Conservation (phyloP, 2,113 vertebrate genomes). For the Oryzias woworae region DNA sequence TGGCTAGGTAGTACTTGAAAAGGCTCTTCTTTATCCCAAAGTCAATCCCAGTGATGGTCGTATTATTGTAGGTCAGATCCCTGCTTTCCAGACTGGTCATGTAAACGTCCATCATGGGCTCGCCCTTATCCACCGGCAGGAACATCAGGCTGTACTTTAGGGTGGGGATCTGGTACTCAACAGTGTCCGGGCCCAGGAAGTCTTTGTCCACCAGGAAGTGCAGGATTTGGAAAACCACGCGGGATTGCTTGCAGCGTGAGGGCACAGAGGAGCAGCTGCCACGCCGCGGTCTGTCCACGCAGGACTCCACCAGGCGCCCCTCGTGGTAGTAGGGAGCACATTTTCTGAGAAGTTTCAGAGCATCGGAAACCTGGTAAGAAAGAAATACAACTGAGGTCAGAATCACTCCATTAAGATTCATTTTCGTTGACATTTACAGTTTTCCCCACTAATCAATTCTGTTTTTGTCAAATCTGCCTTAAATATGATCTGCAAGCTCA, state of each 20-base stretch:
- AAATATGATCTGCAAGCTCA: too few relatives aligned
- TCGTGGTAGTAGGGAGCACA: conserved; percentile 91
- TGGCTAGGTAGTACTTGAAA: conserved; percentile 89
- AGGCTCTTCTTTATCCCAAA: conserved; percentile 92
- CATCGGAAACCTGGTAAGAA: conserved; percentile 83
- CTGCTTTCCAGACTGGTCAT: conserved; percentile 84
- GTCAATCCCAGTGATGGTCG: conserved; percentile 93
- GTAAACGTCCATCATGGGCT: conserved; percentile 91
- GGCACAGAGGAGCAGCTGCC: conserved; percentile 86
- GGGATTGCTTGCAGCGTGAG: conserved; percentile 85
- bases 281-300: conserved; percentile 78
- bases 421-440: too few relatives aligned
- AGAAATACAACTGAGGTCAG: conserved; percentile 2
- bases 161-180: conserved; percentile 94
- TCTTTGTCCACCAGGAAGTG: conserved; percentile 95
- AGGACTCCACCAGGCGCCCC: conserved; percentile 83
- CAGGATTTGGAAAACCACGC: conserved; percentile 87
- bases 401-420: too few relatives aligned
- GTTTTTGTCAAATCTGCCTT: too few relatives aligned
- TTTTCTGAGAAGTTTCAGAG: conserved; percentile 85
- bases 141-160: conserved; percentile 95
- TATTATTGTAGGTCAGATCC: conserved; percentile 88
- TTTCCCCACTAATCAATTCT: too few relatives aligned
- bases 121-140: conserved; percentile 86
- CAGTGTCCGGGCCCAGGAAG: conserved; percentile 92